phyloP scores from a whole-genome alignment of 2,113 vertebrate genomes.

The Ochotona curzoniae region DNA sequence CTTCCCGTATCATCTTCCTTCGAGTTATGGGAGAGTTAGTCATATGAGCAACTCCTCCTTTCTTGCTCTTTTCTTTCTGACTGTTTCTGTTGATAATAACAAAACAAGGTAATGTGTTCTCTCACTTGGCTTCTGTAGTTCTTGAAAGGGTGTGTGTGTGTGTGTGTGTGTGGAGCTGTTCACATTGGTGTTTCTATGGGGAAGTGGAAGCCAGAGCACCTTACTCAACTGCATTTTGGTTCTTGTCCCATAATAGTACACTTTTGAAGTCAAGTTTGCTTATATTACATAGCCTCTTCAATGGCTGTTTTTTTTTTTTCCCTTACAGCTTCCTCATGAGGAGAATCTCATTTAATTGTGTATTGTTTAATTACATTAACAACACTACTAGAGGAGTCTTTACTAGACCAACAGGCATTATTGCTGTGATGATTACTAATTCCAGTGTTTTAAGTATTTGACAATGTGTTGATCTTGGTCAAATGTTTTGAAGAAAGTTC shows the following conservation, averaged over 20 bases:
- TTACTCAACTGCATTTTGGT: too few species aligned
- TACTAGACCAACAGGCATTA: not conserved
- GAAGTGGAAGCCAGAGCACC: too few species aligned
- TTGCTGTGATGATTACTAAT: not conserved
- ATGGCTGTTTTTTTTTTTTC: not conserved
- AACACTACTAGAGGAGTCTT: not conserved
- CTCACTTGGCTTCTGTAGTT: too few species aligned
- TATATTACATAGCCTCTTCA: not conserved
- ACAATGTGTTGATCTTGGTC: not conserved
- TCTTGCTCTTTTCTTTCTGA: too few species aligned
- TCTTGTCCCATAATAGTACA: not conserved
- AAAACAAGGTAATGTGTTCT: too few species aligned
- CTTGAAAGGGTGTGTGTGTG: too few species aligned
- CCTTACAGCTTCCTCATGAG: not conserved
- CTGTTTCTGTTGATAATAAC: too few species aligned
- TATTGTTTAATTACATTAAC: not conserved
- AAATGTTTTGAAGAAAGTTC: not conserved
- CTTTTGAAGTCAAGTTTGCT: not conserved
- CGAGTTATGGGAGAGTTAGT: too few species aligned
- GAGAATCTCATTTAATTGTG: not conserved
- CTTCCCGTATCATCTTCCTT: too few species aligned
- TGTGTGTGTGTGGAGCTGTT: too few species aligned
- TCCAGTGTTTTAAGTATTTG: not conserved
- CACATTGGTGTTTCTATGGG: too few species aligned
- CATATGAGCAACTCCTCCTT: too few species aligned